phyloP scores from a whole-genome alignment of 2,797 vertebrate genomes.

The Odontamblyopus lacepedii region DNA sequence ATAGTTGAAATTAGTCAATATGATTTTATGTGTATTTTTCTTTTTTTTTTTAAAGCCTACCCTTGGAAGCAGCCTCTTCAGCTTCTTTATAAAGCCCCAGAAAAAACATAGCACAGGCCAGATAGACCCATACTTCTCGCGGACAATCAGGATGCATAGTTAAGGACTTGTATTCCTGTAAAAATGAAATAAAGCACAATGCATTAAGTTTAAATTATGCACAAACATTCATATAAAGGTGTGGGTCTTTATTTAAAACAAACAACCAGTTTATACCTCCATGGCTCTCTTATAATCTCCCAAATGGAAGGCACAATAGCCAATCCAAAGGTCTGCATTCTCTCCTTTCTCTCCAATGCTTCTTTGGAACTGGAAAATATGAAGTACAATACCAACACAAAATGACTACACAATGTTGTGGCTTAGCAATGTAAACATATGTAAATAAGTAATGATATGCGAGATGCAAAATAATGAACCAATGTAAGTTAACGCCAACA shows the following conservation, averaged over 20 bases:
- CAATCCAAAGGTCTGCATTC: conserved; percentile 88
- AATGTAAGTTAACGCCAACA: no score
- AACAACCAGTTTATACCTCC: conserved; percentile 81
- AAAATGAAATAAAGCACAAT: conserved; percentile 28
- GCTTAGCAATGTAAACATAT: background rate
- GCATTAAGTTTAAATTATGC: background rate
- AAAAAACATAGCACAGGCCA: conserved; percentile 92
- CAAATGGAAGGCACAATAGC: conserved; percentile 93
- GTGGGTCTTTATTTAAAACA: background rate
- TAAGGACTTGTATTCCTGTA: conserved; percentile 88
- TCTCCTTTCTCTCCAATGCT: conserved; percentile 86
- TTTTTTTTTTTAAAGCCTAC: conserved; percentile 60
- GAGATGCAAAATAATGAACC: background rate
- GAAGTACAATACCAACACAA: conserved; percentile 14
- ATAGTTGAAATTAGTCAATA: background rate
- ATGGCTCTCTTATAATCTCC: conserved; percentile 93
- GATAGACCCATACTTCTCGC: conserved; percentile 90
- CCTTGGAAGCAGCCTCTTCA: conserved; percentile 90
- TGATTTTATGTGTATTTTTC: no score
- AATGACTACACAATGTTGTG: conserved; percentile 22
- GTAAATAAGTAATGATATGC: no score
- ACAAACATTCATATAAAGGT: background rate
- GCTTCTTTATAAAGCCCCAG: conserved; percentile 94
- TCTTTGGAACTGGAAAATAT: conserved; percentile 86
- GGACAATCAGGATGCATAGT: conserved; percentile 80